Evolutionary conservation across 1,140 invertebrate species (phyloP).

Genomic region (Drosophila cardini): DNA sequence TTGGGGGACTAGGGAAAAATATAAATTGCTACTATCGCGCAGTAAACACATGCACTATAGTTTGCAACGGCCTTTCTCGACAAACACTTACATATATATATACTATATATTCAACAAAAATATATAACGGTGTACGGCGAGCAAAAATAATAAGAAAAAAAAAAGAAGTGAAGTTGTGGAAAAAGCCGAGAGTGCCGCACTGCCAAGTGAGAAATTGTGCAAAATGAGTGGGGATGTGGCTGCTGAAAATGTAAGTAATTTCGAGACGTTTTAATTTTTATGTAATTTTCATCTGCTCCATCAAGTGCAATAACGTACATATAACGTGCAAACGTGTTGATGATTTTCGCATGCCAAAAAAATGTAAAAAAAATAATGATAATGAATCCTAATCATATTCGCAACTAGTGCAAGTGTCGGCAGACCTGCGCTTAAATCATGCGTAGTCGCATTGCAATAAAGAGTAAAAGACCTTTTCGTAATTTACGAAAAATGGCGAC

Average conservation of each 20-base stretch:
- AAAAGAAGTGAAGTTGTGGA: slow-evolving; percentile 49
- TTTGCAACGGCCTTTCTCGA: slow-evolving; percentile 24
- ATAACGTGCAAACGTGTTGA: slow-evolving; percentile 63
- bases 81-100: slow-evolving; percentile 15
- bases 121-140: slow-evolving; percentile 21
- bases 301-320: slow-evolving; percentile 29
- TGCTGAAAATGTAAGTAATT: slow-evolving; percentile 80
- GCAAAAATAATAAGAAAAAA: slow-evolving; percentile 34
- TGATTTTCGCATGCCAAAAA: slow-evolving; percentile 46
- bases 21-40: slow-evolving; percentile 40
- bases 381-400: background rate
- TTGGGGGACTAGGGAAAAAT: slow-evolving; percentile 33
- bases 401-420: slow-evolving; percentile 48
- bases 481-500: slow-evolving; percentile 82
- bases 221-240: slow-evolving; percentile 83
- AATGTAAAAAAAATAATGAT: slow-evolving; percentile 16
- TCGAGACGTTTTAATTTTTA: slow-evolving; percentile 61
- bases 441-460: slow-evolving; percentile 49
- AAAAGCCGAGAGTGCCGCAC: slow-evolving; percentile 65
- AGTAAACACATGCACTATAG: slow-evolving; percentile 42
- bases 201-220: slow-evolving; percentile 62
- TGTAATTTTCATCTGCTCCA: slow-evolving; percentile 63
- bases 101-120: slow-evolving; percentile 36
- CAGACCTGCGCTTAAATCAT: slow-evolving; percentile 48
- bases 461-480: slow-evolving; percentile 70